phyloP scores from a whole-genome alignment of 1,140 invertebrate genomes.

The Probaryconus sp. region DNA sequence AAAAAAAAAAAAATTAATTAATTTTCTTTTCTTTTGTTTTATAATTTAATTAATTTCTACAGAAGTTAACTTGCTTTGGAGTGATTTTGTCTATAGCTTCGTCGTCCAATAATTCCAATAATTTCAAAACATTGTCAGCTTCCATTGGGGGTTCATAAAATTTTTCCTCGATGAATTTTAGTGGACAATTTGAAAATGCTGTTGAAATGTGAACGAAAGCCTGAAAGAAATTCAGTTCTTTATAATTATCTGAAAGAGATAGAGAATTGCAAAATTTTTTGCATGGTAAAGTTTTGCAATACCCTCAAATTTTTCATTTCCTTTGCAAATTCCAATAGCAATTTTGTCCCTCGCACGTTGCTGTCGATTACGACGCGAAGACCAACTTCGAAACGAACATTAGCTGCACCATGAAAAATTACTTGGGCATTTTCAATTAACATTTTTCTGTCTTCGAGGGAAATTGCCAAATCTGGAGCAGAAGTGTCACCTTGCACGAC shows the following conservation, averaged over 20 bases:
- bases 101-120: slow-evolving; percentile 74
- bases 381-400: slow-evolving; percentile 92
- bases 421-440: slow-evolving; percentile 79
- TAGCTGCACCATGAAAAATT: slow-evolving; percentile 94
- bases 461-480: slow-evolving; percentile 80
- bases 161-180: slow-evolving; percentile 81
- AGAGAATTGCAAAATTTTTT: too few relatives aligned
- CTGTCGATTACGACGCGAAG: slow-evolving; percentile 82
- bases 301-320: slow-evolving; percentile 84
- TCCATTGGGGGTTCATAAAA: slow-evolving; percentile 77
- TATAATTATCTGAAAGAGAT: too few relatives aligned
- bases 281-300: background rate
- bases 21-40: background rate
- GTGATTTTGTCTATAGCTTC: slow-evolving; percentile 70
- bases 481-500: slow-evolving; percentile 82
- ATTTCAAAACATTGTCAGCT: slow-evolving; percentile 74
- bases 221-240: slow-evolving; percentile 49
- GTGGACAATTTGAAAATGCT: slow-evolving; percentile 83
- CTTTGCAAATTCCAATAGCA: slow-evolving; percentile 80
- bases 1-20: slow-evolving; percentile 24
- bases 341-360: slow-evolving; percentile 82
- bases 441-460: slow-evolving; percentile 74
- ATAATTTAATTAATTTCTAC: background rate
- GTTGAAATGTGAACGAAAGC: slow-evolving; percentile 81
- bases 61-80: slow-evolving; percentile 74